Evolutionary conservation across 2,113 vertebrate genomes (phyloP).

Genomic region (Nyctereutes procyonoides): DNA sequence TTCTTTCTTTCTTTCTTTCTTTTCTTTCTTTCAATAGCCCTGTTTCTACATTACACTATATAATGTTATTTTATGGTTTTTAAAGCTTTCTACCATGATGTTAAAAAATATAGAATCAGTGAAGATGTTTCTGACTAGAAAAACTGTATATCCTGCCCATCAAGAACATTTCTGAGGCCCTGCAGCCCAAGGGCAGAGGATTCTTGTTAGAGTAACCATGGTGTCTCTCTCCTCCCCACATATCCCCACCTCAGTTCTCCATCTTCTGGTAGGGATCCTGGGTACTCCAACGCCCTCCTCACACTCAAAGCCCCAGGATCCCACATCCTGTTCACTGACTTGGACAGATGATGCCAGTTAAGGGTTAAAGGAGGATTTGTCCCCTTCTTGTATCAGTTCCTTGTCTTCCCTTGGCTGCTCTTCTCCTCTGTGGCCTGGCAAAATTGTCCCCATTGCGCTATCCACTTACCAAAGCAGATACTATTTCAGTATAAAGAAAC

Average conservation of each 20-base stretch:
- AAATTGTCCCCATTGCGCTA: too few relatives aligned
- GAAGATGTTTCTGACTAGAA: neutral
- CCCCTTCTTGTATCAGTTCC: neutral
- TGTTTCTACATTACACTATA: neutral
- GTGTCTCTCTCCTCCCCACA: neutral
- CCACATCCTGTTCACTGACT: neutral
- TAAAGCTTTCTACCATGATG: neutral
- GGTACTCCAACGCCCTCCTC: neutral
- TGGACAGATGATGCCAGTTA: neutral
- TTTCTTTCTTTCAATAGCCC: neutral
- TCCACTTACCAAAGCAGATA: neutral
- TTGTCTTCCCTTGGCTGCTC: neutral
- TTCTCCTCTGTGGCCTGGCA: neutral
- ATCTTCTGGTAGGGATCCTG: neutral
- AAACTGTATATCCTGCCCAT: neutral
- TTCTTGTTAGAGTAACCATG: neutral
- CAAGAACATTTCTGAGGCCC: neutral
- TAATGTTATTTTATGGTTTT: neutral
- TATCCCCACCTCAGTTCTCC: neutral
- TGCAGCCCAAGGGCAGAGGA: neutral
- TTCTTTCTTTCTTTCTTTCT: neutral
- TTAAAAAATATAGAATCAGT: neutral
- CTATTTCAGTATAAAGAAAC: neutral
- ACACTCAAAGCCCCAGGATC: neutral
- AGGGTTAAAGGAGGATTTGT: neutral